Evolutionary conservation across 2,888 invertebrate genomes (phyloP), one percentile per base, ranked within the genome.

Genomic region (Nymphalis c-album): DNA sequence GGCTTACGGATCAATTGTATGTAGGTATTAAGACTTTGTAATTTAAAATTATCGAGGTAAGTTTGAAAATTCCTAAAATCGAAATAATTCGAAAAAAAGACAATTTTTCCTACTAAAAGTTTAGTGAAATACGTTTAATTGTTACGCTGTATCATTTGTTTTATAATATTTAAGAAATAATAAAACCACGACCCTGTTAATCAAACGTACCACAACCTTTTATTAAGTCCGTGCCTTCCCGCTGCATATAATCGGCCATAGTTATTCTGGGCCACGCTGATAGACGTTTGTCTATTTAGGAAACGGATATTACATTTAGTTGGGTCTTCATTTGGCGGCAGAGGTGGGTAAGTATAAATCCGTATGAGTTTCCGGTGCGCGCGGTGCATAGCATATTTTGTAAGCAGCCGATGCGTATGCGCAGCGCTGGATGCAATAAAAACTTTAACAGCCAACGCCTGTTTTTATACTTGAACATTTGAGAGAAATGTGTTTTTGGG

Each of bases 261-360:
- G 88, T 89, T 91, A 92, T 92, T 91, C 91, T 82, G 84, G 86
- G 89, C 91, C 86, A 82, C 86, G 85, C 83, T 84, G 88, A 88
- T 91, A 88, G 88, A 87, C 91, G 90, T 87, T 90, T 88, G 89
- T 90, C 91, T 91, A 91, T 91, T 92, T 92, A 91, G 92, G 92
- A 92, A 92, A 88, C 91, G 92, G 92, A 92, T 90, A 91, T 91
- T 89, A 90, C 90, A 90, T 91, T 90, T 89, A 89, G 91, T 86
- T 86, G 87, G 81, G 86, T 86, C 88, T 90, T 86, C 91, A 89
- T 91, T 91, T 90, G 90, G 90, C 89, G 87, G 90, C 86, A 85
- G 86, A 88, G 90, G 89, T 90, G 87, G 86, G 87, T 86, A 85
- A 83, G 86, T 87, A 89, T 90, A 88, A 88, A 85, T 85, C 85